Conservation (phyloP, 1,140 invertebrate species). For the Leptopilina clavipes region DNA sequence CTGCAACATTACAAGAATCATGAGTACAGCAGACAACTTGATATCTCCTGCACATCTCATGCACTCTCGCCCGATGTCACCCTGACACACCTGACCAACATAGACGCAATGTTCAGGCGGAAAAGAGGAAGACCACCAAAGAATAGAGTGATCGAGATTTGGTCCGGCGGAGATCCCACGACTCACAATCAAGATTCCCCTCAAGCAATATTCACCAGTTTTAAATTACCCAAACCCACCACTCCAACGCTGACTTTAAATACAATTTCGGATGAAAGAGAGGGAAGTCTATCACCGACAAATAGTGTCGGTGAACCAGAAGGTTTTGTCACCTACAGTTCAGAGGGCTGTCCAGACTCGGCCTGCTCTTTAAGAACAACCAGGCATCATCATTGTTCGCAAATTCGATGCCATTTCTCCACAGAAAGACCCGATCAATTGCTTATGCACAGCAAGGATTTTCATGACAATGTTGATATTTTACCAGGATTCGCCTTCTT, state of each 20-base stretch:
- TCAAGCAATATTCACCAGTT: constrained; percentile 94
- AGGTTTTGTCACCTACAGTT: constrained; percentile 78
- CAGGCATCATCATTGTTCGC: constrained; percentile 84
- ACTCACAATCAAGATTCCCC: constrained; percentile 81
- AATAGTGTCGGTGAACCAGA: constrained; percentile 70
- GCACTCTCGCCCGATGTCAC: constrained; percentile 79
- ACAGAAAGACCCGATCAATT: constrained; percentile 82
- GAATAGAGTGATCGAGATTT: constrained; percentile 92
- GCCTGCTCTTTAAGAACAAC: constrained; percentile 77
- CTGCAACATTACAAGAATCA: constrained; percentile 94
- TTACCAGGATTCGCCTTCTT: constrained; percentile 89
- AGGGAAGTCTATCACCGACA: constrained; percentile 68
- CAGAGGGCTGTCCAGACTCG: constrained; percentile 80
- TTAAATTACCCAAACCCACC: constrained; percentile 88
- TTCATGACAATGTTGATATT: constrained; percentile 88
- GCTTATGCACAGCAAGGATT: constrained; percentile 85
- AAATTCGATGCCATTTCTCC: constrained; percentile 81
- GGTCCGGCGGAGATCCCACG: constrained; percentile 81
- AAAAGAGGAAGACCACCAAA: constrained; percentile 94
- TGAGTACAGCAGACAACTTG: constrained; percentile 76
- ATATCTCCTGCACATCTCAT: constrained; percentile 67
- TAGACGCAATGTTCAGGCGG: constrained; percentile 91
- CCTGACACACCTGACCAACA: constrained; percentile 82
- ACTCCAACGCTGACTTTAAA: constrained; percentile 42
- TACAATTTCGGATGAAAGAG: constrained; percentile 67